These are phyloP conservation scores for Lanius collurio DNA, from an alignment of 2,113 vertebrate genomes.

Conservation along the genomic window DNA sequence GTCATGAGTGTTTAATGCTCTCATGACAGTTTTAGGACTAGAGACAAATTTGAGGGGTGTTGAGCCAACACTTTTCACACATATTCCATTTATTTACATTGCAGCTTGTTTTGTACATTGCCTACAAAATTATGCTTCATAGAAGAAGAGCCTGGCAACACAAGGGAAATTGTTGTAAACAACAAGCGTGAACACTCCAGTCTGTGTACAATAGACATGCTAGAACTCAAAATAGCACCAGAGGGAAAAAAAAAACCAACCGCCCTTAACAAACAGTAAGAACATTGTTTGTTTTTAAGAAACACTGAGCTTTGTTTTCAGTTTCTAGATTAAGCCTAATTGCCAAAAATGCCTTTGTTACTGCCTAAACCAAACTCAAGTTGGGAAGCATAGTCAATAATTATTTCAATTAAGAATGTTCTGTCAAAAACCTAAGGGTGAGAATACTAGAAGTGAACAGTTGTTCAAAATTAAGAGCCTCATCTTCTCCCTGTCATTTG, in stretches of 20 bases:
- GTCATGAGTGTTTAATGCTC: neutral
- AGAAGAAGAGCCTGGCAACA: conserved; percentile 36
- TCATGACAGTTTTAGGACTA: neutral
- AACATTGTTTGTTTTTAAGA: conserved; percentile 51
- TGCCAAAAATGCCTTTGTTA: conserved; percentile 35
- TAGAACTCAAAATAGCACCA: conserved; percentile 51
- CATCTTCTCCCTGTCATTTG: neutral
- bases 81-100: conserved; percentile 18
- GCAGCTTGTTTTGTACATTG: conserved; percentile 1
- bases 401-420: neutral
- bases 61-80: neutral
- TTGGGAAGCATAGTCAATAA: neutral
- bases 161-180: conserved; percentile 28
- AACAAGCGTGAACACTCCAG: neutral
- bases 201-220: conserved; percentile 6
- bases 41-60: neutral
- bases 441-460: neutral
- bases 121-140: conserved; percentile 12
- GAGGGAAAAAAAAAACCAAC: neutral
- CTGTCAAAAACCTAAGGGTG: neutral
- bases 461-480: neutral
- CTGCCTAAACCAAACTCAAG: conserved; percentile 10
- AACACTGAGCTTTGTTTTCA: conserved; percentile 36
- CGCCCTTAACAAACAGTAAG: conserved; percentile 23
- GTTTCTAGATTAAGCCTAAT: conserved; percentile 14